Evolutionary conservation across 2,888 invertebrate genomes (phyloP), one percentile per base, ranked within the genome.

Genomic region (Lypha dubia): DNA sequence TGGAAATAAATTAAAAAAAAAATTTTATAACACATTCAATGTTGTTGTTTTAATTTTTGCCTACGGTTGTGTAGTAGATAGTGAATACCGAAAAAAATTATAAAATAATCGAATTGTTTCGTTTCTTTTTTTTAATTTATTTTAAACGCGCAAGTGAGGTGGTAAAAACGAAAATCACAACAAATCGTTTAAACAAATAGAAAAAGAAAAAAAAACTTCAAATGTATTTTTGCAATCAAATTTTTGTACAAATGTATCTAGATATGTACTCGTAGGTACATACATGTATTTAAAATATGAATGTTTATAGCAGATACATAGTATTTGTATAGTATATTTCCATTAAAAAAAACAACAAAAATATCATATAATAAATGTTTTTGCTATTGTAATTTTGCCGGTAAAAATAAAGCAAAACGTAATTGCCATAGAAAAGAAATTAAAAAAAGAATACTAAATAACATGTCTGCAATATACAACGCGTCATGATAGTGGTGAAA

Each of bases 371-470:
- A 79, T 71, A 71, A 53, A 82, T 44, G n/a, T n/a, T 76, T 70
- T 67, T 84, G 70, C 73, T 84, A 68, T 81, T 81, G 73, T 58
- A 63, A 32, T 46, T 82, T 81, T 82, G 84, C 84, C 84, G 84
- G 84, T 82, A 84, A 81, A 84, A 84, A 84, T 65, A 60, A 49
- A 65, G 17, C 44, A 73, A 60, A 75, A 38, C 22, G 56, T 56
- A 70, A 70, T 49, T 13, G 63, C 51, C 60, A 77, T 68, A 63
- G 28, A 84, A 63, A 62, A 53, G 24, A 58, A 68, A 62, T 35
- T 60, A 28, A 8, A 35, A 51, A 73, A 67, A 63, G 49, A 65
- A 68, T 49, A 49, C 44, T 28, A 13, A 32, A 41, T n/a, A n/a
- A n/a, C n/a, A 60, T 79, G 68, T 62, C 68, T 79, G 32, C 38